These are phyloP conservation scores for Acanthopleura granulata DNA, from an alignment of 2,888 invertebrate genomes.

Conservation along the genomic window DNA sequence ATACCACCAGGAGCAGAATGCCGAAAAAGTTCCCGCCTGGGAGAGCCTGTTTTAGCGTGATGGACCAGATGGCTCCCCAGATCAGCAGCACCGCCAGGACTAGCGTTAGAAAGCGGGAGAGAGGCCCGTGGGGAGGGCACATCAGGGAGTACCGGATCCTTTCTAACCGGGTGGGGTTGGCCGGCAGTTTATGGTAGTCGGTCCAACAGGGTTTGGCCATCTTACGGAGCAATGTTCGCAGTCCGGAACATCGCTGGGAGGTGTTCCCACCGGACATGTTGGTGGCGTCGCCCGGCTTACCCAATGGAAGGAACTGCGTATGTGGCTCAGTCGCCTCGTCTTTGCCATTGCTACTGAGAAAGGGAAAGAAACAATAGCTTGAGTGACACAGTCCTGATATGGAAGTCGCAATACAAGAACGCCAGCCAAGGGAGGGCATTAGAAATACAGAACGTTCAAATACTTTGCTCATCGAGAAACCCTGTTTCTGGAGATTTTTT, in stretches of 20 bases:
- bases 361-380: no score
- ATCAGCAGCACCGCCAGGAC: constrained; percentile 26
- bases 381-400: no score
- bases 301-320: no score
- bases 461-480: no score
- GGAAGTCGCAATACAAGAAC: no score
- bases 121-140: constrained; percentile 39
- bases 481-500: no score
- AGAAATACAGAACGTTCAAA: no score
- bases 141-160: constrained; percentile 26
- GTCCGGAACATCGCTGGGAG: background rate
- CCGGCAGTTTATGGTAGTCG: constrained; percentile 46
- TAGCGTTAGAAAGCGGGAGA: constrained; percentile 65
- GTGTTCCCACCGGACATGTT: no score
- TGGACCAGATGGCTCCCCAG: constrained; percentile 30
- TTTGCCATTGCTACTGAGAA: no score
- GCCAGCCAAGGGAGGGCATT: no score
- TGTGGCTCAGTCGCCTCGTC: no score
- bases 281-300: no score
- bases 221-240: background rate
- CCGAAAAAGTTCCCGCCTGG: constrained; percentile 43
- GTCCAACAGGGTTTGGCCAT: constrained; percentile 42
- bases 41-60: constrained; percentile 31
- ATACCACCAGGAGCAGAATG: constrained; percentile 31
- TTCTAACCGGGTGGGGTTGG: constrained; percentile 28